These are phyloP conservation scores for Protonibea diacanthus DNA, from an alignment of 2,797 vertebrate genomes.

Conservation along the genomic window DNA sequence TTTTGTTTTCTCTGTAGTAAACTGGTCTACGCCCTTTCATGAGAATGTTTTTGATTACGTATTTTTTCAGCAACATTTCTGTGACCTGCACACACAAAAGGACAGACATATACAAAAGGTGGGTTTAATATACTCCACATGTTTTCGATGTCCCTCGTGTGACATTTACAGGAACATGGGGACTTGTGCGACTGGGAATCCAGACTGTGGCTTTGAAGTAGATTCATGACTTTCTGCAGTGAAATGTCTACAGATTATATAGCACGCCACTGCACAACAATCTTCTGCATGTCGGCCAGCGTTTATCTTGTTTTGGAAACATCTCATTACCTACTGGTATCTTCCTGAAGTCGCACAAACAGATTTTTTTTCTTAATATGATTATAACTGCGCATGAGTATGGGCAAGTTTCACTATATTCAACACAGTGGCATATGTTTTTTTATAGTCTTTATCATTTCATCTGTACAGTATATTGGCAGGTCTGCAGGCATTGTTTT, in stretches of 20 bases:
- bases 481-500: not conserved
- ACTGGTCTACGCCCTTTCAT: conserved; percentile 18
- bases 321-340: conserved; percentile 21
- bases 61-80: conserved; percentile 26
- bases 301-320: conserved; percentile 50
- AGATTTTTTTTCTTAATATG: not conserved
- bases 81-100: conserved; percentile 35
- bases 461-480: not conserved
- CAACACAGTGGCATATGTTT: not conserved
- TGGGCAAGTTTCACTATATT: not conserved
- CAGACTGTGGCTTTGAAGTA: conserved; percentile 58
- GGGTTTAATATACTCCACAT: conserved; percentile 65
- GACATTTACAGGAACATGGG: conserved; percentile 68
- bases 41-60: conserved; percentile 8
- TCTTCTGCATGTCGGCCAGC: conserved; percentile 4
- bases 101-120: conserved; percentile 40
- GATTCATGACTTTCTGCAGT: conserved; percentile 29
- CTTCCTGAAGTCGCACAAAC: not conserved
- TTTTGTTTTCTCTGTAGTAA: conserved; percentile 16
- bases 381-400: not conserved
- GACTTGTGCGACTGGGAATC: conserved; percentile 60
- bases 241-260: conserved; percentile 36
- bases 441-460: not conserved
- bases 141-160: conserved; percentile 59
- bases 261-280: not conserved